Evolutionary conservation across 64 coral and sea anemone genomes (phyloP), one percentile per base, ranked within the genome.

Genomic region (Dendrophyllia cribrosa): DNA sequence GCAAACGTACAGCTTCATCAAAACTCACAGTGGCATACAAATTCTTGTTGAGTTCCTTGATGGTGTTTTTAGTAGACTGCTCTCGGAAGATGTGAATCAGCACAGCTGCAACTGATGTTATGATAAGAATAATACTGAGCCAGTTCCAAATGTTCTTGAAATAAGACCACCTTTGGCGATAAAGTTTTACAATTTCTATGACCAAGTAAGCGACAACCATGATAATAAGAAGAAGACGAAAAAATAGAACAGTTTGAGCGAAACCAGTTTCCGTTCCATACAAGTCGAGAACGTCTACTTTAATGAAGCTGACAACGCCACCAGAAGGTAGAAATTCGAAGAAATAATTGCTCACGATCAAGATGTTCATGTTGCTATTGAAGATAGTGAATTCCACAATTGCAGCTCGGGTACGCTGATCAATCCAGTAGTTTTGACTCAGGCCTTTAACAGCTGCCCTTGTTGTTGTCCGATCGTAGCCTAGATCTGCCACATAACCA

Each of bases 301-400:
- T 77, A 15, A 66, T 34, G 45, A 77, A 53, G 26, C 21, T 13
- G 51, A 85, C 77, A 25, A 85, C 50, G 4, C 82, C 72, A 26
- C 91, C 91, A 11, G 82, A 86, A n/a, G 91, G 82, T 59, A 87
- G 73, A 2, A 92, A 14, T 60, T 92, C 91, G 44, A 86, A 92
- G 72, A 92, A 92, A 68, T 78, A 92, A 56, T 52, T 76, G 23
- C 66, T 53, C 8, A 55, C 72, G 14, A 66, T 72, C 50, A 81
- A 71, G 17, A 92, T 46, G 71, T 92, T 92, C 72, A 87, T 70
- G 72, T 92, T 92, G 4, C 59, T 69, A 59, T 92, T 92, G 11
- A 92, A 92, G 8, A 92, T 58, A 48, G 46, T 87, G 19, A 92
- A 92, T 76, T 92, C 91, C 62, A 92, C 64, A 10, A 92, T 78